Percentiles rank a stretch among this genome's conserved stretches.
phyloP scores from a whole-genome alignment of 2,113 vertebrate species.

The Parotia lawesii region DNA sequence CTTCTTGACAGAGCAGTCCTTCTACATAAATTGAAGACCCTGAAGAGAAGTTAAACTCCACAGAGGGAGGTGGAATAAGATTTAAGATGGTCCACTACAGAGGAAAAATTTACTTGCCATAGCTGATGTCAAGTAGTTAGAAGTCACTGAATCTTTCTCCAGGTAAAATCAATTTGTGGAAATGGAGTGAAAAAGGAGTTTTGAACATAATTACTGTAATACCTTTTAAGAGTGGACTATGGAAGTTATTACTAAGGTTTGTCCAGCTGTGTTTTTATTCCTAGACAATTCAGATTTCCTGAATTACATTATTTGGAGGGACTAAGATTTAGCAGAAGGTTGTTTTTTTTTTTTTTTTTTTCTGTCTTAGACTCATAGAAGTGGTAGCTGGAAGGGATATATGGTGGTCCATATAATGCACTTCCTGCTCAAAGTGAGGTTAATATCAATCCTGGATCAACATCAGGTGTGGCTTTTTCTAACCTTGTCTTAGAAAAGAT shows the following conservation, averaged over 20 bases:
- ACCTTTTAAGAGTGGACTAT: neutral
- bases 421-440: neutral
- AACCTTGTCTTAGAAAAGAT: neutral
- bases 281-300: neutral
- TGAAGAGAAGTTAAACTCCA: neutral
- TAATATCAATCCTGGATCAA: neutral
- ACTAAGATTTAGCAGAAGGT: neutral
- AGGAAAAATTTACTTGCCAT: neutral
- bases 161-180: neutral
- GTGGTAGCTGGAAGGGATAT: neutral
- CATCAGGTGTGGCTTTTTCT: neutral
- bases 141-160: neutral
- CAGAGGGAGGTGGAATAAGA: neutral
- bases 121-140: neutral
- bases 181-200: neutral
- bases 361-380: neutral
- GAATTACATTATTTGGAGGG: neutral
- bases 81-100: neutral
- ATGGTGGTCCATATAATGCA: neutral
- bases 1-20: neutral
- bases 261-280: neutral
- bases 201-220: neutral
- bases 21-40: neutral
- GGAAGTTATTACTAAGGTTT: neutral
- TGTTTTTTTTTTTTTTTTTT: accelerated